Conservation (phyloP, 2,888 invertebrate species). For the Lumbricus terrestris region DNA sequence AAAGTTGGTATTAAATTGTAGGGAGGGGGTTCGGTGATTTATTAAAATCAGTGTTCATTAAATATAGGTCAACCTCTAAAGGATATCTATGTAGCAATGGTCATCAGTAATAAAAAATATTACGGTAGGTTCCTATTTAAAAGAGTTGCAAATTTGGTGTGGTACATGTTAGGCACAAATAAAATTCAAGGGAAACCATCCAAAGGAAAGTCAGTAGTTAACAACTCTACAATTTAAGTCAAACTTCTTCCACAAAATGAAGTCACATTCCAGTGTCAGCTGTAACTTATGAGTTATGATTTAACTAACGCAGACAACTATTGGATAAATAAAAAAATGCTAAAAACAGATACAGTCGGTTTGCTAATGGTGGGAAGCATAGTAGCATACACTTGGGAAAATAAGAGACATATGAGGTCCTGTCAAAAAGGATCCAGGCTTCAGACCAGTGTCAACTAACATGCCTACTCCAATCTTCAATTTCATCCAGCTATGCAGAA, state of each 20-base stretch:
- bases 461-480: neutral
- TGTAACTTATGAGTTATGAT: neutral
- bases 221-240: too few species aligned
- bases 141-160: neutral
- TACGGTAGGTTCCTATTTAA: too few species aligned
- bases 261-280: neutral
- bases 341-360: neutral
- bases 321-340: neutral
- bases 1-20: too few species aligned
- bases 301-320: neutral
- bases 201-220: neutral
- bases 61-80: too few species aligned
- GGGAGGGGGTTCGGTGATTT: too few species aligned
- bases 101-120: too few species aligned
- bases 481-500: neutral
- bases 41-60: too few species aligned
- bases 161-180: neutral
- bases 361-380: neutral
- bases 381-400: neutral
- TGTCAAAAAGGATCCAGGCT: neutral
- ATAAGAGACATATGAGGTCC: neutral
- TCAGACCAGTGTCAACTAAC: neutral
- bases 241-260: neutral
- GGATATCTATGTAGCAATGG: too few species aligned
- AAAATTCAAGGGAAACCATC: neutral